These are phyloP conservation scores for Telmatherina bonti DNA, from an alignment of 2,797 vertebrate genomes.

Conservation along the genomic window DNA sequence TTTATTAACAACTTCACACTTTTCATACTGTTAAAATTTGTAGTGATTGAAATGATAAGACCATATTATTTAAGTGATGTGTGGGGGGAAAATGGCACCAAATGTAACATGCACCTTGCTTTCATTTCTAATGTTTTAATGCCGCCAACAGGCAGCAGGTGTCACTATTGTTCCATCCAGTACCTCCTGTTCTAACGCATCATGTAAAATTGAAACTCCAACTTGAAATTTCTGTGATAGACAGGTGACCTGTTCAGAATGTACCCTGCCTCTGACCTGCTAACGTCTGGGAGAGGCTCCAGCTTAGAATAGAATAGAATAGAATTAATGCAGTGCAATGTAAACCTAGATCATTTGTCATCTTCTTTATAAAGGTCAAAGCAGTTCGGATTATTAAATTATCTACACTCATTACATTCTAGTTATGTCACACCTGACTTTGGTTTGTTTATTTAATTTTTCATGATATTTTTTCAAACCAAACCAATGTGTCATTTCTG, in stretches of 20 bases:
- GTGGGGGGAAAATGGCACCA: background rate
- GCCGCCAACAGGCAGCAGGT: constrained; percentile 71
- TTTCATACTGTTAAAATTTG: accelerated
- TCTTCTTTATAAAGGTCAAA: background rate
- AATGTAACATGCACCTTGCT: background rate
- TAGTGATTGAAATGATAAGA: too few species aligned
- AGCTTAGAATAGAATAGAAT: too few species aligned
- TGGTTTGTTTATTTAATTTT: too few species aligned
- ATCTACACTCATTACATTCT: background rate
- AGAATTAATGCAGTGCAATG: too few species aligned
- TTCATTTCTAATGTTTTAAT: background rate
- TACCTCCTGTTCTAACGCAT: background rate
- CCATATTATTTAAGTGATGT: background rate
- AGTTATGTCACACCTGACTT: background rate
- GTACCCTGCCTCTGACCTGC: too few species aligned
- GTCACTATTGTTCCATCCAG: constrained; percentile 76
- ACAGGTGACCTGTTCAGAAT: too few species aligned
- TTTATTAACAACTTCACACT: constrained; percentile 1
- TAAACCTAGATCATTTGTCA: background rate
- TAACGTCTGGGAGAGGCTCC: too few species aligned
- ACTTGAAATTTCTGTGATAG: accelerated
- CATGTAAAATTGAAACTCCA: background rate
- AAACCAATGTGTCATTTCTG: background rate
- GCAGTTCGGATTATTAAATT: background rate
- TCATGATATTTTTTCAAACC: background rate